Evolutionary conservation across 2,113 vertebrate species (phyloP).

Genomic region (Platysteira castanea): DNA sequence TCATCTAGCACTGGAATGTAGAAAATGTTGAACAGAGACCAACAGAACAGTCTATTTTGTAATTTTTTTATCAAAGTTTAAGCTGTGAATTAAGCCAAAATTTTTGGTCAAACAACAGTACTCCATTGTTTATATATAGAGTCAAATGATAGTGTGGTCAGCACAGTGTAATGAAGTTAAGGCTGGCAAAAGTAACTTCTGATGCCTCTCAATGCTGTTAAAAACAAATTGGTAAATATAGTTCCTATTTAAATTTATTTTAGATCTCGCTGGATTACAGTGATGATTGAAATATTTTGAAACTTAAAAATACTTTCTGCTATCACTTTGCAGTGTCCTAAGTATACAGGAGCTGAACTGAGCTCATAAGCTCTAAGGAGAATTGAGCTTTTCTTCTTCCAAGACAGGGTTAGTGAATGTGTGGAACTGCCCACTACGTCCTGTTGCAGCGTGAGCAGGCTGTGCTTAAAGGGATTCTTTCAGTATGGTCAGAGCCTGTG

Average conservation of each 20-base stretch:
- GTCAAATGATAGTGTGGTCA: neutral
- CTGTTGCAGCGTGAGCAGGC: neutral
- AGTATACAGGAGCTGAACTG: neutral
- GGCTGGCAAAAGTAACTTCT: neutral
- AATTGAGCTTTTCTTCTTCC: neutral
- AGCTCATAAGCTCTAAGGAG: neutral
- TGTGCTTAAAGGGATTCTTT: neutral
- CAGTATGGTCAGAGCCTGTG: neutral
- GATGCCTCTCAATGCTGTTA: neutral
- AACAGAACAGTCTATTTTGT: conserved; percentile 3
- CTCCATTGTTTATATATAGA: neutral
- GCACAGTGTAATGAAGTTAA: neutral
- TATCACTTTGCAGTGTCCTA: neutral
- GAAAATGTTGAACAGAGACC: conserved; percentile 21
- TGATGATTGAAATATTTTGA: neutral
- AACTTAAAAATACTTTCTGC: neutral
- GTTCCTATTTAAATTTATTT: neutral
- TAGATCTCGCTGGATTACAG: neutral
- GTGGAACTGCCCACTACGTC: neutral
- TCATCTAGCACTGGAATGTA: conserved; percentile 6
- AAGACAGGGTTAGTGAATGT: neutral
- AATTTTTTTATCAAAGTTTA: conserved; percentile 4
- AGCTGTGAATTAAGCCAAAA: conserved; percentile 28
- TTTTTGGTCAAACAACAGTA: neutral
- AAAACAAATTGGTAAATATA: neutral